Percentiles rank a stretch among this genome's conserved stretches.
These are phyloP conservation scores for Microctonus hyperodae DNA, from an alignment of 2,888 invertebrate species.

Conservation along the genomic window DNA sequence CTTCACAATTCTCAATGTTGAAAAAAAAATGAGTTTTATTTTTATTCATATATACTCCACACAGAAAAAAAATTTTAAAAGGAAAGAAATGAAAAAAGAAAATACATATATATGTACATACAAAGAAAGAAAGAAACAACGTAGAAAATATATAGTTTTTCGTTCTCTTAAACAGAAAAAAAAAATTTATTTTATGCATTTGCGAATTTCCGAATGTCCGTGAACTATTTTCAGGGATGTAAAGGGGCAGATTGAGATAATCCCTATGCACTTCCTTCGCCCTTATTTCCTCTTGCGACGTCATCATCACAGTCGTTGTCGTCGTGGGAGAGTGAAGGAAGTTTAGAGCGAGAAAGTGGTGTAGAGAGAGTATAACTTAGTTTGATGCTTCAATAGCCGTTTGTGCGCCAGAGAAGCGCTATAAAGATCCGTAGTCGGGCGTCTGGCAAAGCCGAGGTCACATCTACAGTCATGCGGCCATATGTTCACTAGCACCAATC, in stretches of 20 bases:
- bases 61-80: not conserved
- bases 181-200: not conserved
- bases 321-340: slow-evolving; percentile 19
- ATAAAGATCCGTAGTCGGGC: slow-evolving; percentile 16
- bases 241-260: not conserved
- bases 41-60: not conserved
- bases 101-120: too few species aligned
- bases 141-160: not conserved
- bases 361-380: not conserved
- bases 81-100: not conserved
- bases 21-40: not conserved
- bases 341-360: not conserved
- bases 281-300: not conserved
- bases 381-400: slow-evolving; percentile 6
- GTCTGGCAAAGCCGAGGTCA: slow-evolving; percentile 32
- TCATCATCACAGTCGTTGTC: not conserved
- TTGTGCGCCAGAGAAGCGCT: slow-evolving; percentile 5
- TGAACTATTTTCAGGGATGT: not conserved
- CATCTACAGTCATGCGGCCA: slow-evolving; percentile 28
- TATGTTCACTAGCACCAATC: slow-evolving; percentile 32
- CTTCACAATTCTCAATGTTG: slow-evolving; percentile 27
- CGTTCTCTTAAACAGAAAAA: not conserved
- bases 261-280: not conserved
- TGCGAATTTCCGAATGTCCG: not conserved
- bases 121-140: not conserved